Evolutionary conservation across 2,113 vertebrate species (phyloP).

Genomic region (Erythrocercus mccallii): DNA sequence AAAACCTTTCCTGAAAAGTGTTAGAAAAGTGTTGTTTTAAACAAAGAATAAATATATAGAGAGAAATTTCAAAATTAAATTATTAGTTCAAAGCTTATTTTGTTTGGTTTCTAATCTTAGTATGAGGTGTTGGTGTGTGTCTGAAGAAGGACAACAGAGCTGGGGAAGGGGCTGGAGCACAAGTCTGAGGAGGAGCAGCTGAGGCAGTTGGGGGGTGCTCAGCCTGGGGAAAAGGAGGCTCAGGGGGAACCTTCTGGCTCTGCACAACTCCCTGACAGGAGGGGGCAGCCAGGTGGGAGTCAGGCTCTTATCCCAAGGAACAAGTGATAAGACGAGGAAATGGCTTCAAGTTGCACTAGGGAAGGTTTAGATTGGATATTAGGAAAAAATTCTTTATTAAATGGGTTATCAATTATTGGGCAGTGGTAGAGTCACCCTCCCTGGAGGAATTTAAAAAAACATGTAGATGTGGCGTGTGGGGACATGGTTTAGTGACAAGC

Average conservation of each 20-base stretch:
- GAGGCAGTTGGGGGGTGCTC: background rate
- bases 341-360: accelerated
- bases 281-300: accelerated
- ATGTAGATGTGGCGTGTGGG: background rate
- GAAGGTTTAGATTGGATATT: background rate
- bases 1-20: background rate
- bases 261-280: background rate
- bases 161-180: background rate
- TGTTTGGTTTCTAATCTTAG: background rate
- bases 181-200: background rate
- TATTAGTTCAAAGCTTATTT: background rate
- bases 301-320: accelerated
- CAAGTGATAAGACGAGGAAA: background rate
- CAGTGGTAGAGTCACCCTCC: background rate
- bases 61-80: background rate
- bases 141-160: accelerated
- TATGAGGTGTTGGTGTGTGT: background rate
- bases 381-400: background rate
- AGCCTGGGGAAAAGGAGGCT: background rate
- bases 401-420: background rate
- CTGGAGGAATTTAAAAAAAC: background rate
- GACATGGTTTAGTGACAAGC: background rate
- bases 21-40: background rate
- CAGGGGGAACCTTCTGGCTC: accelerated
- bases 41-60: accelerated